Percentiles rank a stretch among this genome's conserved stretches.
Evolutionary conservation across 2,888 invertebrate species (phyloP).

Genomic region (Tetropium fuscum): DNA sequence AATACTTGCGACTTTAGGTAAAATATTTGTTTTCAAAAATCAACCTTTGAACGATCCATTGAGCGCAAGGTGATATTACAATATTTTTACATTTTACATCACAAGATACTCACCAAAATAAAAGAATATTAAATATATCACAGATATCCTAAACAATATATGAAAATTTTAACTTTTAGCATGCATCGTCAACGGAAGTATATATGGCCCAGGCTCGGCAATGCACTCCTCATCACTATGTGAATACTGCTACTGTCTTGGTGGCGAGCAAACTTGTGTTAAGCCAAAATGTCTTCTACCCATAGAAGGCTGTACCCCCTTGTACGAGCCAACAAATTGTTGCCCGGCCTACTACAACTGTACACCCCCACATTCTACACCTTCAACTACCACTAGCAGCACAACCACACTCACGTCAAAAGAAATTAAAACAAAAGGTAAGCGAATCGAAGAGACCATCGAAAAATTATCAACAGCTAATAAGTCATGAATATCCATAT

Average conservation of each 20-base stretch:
- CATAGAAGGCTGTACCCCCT: constrained; percentile 77
- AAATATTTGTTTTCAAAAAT: too few relatives aligned
- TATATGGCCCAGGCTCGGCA: constrained; percentile 85
- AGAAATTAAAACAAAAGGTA: not conserved
- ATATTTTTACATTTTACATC: too few relatives aligned
- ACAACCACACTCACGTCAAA: constrained; percentile 44
- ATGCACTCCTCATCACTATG: constrained; percentile 84
- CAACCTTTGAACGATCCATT: too few relatives aligned
- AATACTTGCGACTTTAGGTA: too few relatives aligned
- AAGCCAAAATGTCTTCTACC: constrained; percentile 84
- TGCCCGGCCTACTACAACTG: constrained; percentile 88
- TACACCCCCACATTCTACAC: constrained; percentile 53
- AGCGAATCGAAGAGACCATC: too few relatives aligned
- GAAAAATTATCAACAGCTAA: too few relatives aligned
- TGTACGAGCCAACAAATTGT: constrained; percentile 75
- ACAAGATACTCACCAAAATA: too few relatives aligned
- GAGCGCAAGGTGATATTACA: too few relatives aligned
- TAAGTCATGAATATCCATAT: too few relatives aligned
- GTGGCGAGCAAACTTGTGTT: constrained; percentile 80
- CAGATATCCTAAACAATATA: too few relatives aligned
- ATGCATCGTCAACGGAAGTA: constrained; percentile 77
- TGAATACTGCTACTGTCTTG: constrained; percentile 85
- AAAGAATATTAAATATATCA: too few relatives aligned
- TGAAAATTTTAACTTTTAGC: too few relatives aligned
- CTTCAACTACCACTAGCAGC: constrained; percentile 40